Base-by-base conservation (phyloP, 2,797 vertebrate genomes). In the Anas bernieri region DNA sequence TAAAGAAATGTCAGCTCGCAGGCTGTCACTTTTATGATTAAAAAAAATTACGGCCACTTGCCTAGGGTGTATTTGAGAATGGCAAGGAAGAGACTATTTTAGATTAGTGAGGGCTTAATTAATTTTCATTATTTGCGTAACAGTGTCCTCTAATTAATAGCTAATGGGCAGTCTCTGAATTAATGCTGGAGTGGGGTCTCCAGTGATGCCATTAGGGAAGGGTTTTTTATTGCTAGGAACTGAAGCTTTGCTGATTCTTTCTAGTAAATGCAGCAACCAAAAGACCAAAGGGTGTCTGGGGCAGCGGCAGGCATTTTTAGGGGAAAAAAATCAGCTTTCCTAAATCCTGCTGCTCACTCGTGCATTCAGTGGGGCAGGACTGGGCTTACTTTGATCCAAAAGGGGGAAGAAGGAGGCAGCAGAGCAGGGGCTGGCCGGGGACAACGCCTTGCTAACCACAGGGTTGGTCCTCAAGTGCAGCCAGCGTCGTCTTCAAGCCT, bases 121-220 rank as follows among this genome's bases (percentile, higher is more conserved):
- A 92, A 95, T 95, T 94, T 77, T 91, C 79, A 93, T 94, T 94
- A 84, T 95, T 96, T 92, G 63, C 74, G 37, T 92, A 92, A 64
- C 46, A 45, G 39, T 56, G 52, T 74, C 77, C 77, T 59, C 74
- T 94, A 88, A 88, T 94, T 96, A 94, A 86, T 61, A 90, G 88
- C 70, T 88, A 88, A 82, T 84, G 74, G 74, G 18, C 70, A 90
- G 55, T 37, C 35, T 84, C 39, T 69, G 74, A 86, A 90, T 90
- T 88, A 83, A 72, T 80, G 14, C 6, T 7, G 11, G 7, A 88
- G n/a, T 48, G 43, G n/a, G 83, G 56, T 90, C 74, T 93, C 59
- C 28, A 37, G 43, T 46, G 63, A 35, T 91, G 59, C 58, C 43
- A 45, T 68, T 11, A 35, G 61, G 73, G 20, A 30, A 82, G 46